Base-by-base conservation (phyloP, 2,113 vertebrate genomes). In the Lophochroa leadbeateri region DNA sequence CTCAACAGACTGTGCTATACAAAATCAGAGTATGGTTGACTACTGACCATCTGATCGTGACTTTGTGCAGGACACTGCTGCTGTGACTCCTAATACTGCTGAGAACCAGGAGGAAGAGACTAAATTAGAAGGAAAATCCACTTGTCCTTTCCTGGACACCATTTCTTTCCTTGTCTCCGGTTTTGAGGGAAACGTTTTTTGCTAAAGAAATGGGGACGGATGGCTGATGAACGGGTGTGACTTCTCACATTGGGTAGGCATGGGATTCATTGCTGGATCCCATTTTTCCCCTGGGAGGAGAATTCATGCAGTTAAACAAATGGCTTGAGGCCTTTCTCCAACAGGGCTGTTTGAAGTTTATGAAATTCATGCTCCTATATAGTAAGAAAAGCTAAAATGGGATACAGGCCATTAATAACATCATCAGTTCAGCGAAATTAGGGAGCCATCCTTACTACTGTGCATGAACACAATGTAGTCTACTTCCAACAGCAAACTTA, bases 301-400 rank as follows among this genome's bases (percentile, higher is more conserved):
- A 81, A 83, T 75, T 67, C 68, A 68, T 31, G 60, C 19, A 57
- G 76, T 52, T 88, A 71, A 90, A 64, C 46, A 81, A 86, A 93
- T 47, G 43, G 71, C 46, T 35, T 29, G 72, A 81, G 33, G 64
- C 29, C 35, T 75, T 69, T 44, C 44, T 88, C 53, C 68, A 68
- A 52, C 0, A 19, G 41, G 60, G 46, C 21, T 92, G 50, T 52
- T 90, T 69, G 63, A 91, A 86, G 83, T 60, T 74, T 1, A 74
- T 80, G 8, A 86, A 81, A 77, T 75, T 67, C 35, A 75, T 39
- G 37, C 17, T 86, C 20, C 39, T 68, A 64, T 68, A 44, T 88
- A 64, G 71, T 17, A 92, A 68, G 47, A 57, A 67, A 78, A 80
- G 7, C 35, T 39, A 74, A 91, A 86, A 91, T 46, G 29, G 28